Base-by-base conservation (phyloP, 2,888 invertebrate species). In the Leptinotarsa peninsularis region DNA sequence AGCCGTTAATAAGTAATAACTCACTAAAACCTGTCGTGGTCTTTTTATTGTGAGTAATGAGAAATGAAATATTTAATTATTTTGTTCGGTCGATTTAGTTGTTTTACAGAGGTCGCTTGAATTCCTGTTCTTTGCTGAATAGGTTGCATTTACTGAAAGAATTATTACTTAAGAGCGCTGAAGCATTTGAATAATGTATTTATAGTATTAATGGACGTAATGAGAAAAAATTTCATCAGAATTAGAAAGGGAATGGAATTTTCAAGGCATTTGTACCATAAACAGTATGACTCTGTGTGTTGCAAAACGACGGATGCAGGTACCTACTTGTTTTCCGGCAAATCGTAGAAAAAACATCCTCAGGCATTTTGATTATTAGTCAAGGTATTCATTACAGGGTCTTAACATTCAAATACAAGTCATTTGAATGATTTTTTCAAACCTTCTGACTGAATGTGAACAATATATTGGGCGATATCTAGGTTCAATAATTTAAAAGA, bases 131-230 rank as follows among this genome's bases (percentile, higher is more conserved):
- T 33, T 63, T 43, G n/a, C 43, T 63, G 43, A 63, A 63, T 63
- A 63, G 27, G 43, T 63, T 63, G 63, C 63, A 43, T 63, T 63
- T 33, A 63, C 27, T 63, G 43, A 43, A 63, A 63, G 63, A 63
- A 63, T 33, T 43, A 4, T 63, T 63, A 63, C 63, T 33, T 43
- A 63, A 63, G 43, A 63, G 33, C 43, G 7, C 43, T 43, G 63
- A 63, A 63, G 63, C 63, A 63, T 63, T 63, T 63, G 63, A 63
- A 63, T 63, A 63, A 63, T 63, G 43, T 63, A 63, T 33, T 63
- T 63, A 7, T 10, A 63, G 33, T 63, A 33, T 63, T 63, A 63
- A 43, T 33, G 63, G 43, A 63, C n/a, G n/a, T 63, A 33, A 63
- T 18, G 43, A 63, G 27, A 63, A 63, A 63, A 43, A 63, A 63